Evolutionary conservation across 2,797 vertebrate species (phyloP), one percentile per base, ranked within the genome.

Genomic region (Siniperca undulata): DNA sequence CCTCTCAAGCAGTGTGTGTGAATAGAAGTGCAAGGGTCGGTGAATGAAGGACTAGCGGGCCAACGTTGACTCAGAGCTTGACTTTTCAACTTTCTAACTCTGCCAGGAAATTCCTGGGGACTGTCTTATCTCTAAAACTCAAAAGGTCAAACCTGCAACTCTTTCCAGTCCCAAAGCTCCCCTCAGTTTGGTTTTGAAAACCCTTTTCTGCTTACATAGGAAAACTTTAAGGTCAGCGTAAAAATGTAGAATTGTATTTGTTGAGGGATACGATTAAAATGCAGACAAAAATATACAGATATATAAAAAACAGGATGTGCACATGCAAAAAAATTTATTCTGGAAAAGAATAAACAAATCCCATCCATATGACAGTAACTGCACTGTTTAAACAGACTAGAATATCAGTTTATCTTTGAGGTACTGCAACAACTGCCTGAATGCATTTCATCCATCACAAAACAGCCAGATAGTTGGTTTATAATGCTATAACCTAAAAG

Each of bases 61-160:
- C 34, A 2, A 40, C 2, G 7, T 1, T 2, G 75, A 78, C 84
- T 88, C 77, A 0, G 20, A 70, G 48, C 42, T 19, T 14, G 46
- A 87, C 76, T 85, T 83, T 74, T 84, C n/a, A 77, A 83, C 85
- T 90, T 82, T 82, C 52, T 58, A 52, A 70, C 75, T 72, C 53
- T 0, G 36, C 52, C 86, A 82, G 88, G 74, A 88, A 86, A 78
- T 86, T 91, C 82, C 88, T 44, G 76, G 3, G 36, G 64, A 85
- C 67, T 0, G 59, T 74, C 60, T 86, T 85, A 82, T 91, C 86
- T 78, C 62, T 12, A 5, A 80, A 82, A 62, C 61, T 62, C 24
- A 38, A 61, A 86, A 83, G 86, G 82, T 92, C 79, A 85, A 75
- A 80, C 27, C 70, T 80, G 82, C 74, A 81, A 76, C 78, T 86